phyloP scores from a whole-genome alignment of 1,140 invertebrate genomes.

The Pollicipes pollicipes region DNA sequence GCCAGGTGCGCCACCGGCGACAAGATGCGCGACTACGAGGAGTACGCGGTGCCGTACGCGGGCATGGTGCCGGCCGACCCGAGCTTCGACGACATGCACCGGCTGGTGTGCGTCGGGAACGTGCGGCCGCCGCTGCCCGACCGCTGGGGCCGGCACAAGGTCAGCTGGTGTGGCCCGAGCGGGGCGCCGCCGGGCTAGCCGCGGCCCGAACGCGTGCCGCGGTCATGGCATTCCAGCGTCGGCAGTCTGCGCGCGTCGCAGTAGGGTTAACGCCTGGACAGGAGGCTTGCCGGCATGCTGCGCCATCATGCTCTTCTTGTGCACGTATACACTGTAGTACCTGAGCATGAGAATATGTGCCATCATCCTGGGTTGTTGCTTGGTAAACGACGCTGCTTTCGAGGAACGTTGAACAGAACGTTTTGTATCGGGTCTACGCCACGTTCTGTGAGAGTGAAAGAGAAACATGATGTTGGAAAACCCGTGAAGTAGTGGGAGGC shows the following conservation, averaged over 20 bases:
- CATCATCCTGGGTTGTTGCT: too few species aligned
- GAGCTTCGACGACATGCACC: conserved; percentile 81
- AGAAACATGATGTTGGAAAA: too few species aligned
- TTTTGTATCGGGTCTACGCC: too few species aligned
- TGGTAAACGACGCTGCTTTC: too few species aligned
- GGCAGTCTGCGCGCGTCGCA: too few species aligned
- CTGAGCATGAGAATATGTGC: too few species aligned
- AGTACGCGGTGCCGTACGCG: conserved; percentile 84
- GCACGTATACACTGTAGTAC: not conserved
- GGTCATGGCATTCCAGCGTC: too few species aligned
- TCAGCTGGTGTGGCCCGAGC: conserved; percentile 3
- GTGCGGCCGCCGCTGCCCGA: conserved; percentile 75
- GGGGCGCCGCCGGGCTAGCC: not conserved
- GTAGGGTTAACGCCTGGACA: not conserved
- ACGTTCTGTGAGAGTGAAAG: too few species aligned
- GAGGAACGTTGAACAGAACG: too few species aligned
- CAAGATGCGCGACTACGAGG: conserved; percentile 69
- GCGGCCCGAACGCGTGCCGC: too few species aligned
- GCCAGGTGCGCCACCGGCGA: conserved; percentile 12
- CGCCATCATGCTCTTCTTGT: not conserved
- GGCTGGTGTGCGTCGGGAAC: conserved; percentile 62
- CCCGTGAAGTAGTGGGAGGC: too few species aligned
- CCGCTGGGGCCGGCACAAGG: conserved; percentile 46
- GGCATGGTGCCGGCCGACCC: conserved; percentile 84
- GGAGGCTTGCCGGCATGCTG: not conserved